phyloP scores from a whole-genome alignment of 2,113 vertebrate genomes.

The Actinemys pallida region DNA sequence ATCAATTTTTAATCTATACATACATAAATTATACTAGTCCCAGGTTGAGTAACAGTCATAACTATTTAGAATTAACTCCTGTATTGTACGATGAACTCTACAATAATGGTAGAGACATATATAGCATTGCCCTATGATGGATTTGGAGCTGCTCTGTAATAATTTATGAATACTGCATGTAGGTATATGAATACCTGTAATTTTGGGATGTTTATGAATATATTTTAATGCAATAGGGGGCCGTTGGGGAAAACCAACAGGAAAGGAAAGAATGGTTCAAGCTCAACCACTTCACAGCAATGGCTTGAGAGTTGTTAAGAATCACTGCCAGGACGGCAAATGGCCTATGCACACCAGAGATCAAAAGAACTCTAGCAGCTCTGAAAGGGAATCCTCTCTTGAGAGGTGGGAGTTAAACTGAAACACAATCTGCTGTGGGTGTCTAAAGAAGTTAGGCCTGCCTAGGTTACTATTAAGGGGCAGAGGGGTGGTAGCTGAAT shows the following conservation, averaged over 20 bases:
- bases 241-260: background rate
- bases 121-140: background rate
- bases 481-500: background rate
- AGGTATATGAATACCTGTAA: background rate
- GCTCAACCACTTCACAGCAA: background rate
- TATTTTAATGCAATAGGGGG: background rate
- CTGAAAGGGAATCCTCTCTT: rapidly evolving
- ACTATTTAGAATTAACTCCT: too few relatives aligned
- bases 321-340: background rate
- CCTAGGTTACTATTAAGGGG: background rate
- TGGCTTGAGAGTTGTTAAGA: background rate
- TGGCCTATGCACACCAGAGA: background rate
- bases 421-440: too few relatives aligned
- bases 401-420: too few relatives aligned
- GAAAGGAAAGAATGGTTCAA: background rate
- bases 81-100: too few relatives aligned
- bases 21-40: too few relatives aligned
- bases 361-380: background rate
- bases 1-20: too few relatives aligned
- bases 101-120: too few relatives aligned
- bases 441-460: background rate
- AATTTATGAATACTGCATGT: background rate
- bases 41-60: too few relatives aligned
- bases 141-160: background rate
- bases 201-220: background rate